phyloP scores from a whole-genome alignment of 2,113 vertebrate species.

The Helogale parvula region DNA sequence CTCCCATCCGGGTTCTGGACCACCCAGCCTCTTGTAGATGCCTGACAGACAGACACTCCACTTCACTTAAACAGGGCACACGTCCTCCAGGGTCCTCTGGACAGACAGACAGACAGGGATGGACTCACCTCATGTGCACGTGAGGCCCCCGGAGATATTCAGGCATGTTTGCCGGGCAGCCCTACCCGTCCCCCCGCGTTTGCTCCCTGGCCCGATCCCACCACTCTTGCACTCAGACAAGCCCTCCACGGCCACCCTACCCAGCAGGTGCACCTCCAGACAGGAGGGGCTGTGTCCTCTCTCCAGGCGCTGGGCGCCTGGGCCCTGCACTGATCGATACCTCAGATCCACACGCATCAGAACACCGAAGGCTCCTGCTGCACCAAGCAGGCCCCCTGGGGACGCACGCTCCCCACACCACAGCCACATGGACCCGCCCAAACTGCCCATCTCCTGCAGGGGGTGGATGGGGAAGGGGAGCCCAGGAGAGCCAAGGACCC shows the following conservation, averaged over 20 bases:
- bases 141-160: not conserved
- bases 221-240: not conserved
- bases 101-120: not conserved
- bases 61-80: not conserved
- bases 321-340: not conserved
- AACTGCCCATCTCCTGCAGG: not conserved
- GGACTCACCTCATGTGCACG: not conserved
- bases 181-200: accelerated
- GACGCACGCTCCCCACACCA: too few species aligned
- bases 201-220: not conserved
- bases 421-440: not conserved
- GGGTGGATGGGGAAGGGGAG: not conserved
- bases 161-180: too few species aligned
- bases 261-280: not conserved
- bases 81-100: not conserved
- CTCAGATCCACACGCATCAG: not conserved
- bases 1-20: not conserved
- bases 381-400: not conserved
- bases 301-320: not conserved
- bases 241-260: not conserved
- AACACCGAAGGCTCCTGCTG: not conserved
- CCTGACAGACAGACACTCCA: not conserved
- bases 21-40: not conserved
- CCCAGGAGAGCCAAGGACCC: not conserved
- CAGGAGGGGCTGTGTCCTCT: not conserved